A percentile compares a stretch with the other conserved stretches of the same genome.
Conservation (phyloP, 2,888 invertebrate genomes). For the Diabrotica balteata region DNA sequence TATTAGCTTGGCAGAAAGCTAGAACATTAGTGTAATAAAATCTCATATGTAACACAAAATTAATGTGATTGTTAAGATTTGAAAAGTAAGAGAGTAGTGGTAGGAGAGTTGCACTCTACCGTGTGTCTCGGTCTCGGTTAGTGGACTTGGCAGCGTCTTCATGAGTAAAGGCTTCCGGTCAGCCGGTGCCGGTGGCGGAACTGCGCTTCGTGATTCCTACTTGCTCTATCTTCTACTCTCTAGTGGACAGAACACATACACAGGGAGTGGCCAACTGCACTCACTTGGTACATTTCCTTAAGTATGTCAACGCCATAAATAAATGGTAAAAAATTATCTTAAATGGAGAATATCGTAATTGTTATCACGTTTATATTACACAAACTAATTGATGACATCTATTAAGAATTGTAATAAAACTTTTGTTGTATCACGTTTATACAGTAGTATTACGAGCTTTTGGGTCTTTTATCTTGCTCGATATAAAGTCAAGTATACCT, state of each 20-base stretch:
- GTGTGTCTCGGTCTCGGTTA: constrained; percentile 32
- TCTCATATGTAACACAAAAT: constrained; percentile 8
- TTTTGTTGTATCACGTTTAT: too few relatives aligned
- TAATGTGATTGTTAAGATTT: constrained; percentile 4
- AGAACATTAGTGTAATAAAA: constrained; percentile 1
- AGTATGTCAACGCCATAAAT: too few relatives aligned
- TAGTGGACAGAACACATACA: constrained; percentile 27
- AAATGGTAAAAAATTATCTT: too few relatives aligned
- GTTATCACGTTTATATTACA: too few relatives aligned
- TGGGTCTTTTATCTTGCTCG: too few relatives aligned
- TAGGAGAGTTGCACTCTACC: constrained; percentile 26
- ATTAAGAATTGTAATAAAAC: too few relatives aligned
- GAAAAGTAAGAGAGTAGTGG: constrained; percentile 31
- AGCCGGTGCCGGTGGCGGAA: constrained; percentile 33
- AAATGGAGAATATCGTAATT: too few relatives aligned
- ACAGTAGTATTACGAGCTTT: too few relatives aligned
- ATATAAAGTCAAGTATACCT: too few relatives aligned
- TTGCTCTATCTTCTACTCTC: constrained; percentile 32
- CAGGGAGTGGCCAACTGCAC: constrained; percentile 16
- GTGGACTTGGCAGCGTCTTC: constrained; percentile 34
- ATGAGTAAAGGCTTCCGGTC: constrained; percentile 35
- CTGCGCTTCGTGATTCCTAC: constrained; percentile 29
- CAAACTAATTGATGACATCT: too few relatives aligned
- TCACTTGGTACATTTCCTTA: too few relatives aligned
- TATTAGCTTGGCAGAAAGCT: background rate